Evolutionary conservation across 1,140 invertebrate species (phyloP), one percentile per base, ranked within the genome.

Genomic region (Protaetia brevitarsis): DNA sequence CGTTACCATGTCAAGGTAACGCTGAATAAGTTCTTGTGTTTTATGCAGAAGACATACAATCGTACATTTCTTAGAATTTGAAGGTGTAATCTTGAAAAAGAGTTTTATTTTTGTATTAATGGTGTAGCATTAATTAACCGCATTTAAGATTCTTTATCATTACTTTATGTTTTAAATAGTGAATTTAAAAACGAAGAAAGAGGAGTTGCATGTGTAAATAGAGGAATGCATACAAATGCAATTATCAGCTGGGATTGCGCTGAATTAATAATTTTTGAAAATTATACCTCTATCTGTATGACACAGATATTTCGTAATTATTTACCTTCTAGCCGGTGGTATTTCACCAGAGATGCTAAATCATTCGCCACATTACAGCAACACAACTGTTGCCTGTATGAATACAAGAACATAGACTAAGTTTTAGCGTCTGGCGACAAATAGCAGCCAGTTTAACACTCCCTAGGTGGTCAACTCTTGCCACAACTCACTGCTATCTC

Each of bases 401-500:
- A 51, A 51, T 59, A 27, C 57, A 36, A 27, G 51, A 65, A 58
- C 64, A 65, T 65, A 65, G 64, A 65, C 41, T 51, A 65, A 59
- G 51, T 65, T 65, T 65, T 59, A 65, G 62, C 57, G 36, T 64
- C 57, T 27, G 56, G 63, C 67, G 64, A 68, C 67, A 68, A 68
- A 68, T 68, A 56, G 64, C 67, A 61, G 51, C 45, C 65, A 69
- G 65, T 66, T 69, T 69, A 66, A 66, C 68, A 66, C 68, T 64
- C 68, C 61, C 65, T 69, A 66, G 68, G 68, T 69, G 68, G 68
- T 61, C 41, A 51, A 51, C 68, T 36, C 41, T 30, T 62, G 45
- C 34, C 62, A 69, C 68, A 69, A 69, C 68, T 69, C 68, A 66
- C 41, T 51, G 36, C 63, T 69, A 69, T 69, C 68, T 64, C 65